Percentiles rank a stretch among this genome's conserved stretches.
These are phyloP conservation scores for Pao palembangensis DNA, from an alignment of 2,113 vertebrate genomes.

Conservation along the genomic window DNA sequence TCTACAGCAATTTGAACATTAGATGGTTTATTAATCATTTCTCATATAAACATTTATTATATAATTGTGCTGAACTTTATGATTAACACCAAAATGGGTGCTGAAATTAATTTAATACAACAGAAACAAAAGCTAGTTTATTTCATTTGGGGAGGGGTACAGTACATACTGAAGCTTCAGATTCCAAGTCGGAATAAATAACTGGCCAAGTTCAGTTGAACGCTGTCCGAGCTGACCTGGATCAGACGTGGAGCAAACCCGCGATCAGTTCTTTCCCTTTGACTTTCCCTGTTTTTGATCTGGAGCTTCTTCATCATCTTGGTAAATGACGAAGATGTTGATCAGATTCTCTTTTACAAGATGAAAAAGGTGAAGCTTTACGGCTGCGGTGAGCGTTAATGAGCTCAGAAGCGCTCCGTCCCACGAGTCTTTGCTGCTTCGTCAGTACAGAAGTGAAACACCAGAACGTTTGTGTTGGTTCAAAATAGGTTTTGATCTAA, in stretches of 20 bases:
- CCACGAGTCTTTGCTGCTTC: conserved; percentile 40
- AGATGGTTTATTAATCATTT: too few species aligned
- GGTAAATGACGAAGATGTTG: background rate
- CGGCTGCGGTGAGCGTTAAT: conserved; percentile 40
- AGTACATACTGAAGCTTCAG: conserved; percentile 71
- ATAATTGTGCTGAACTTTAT: too few species aligned
- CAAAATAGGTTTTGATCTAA: conserved; percentile 68
- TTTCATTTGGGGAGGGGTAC: conserved; percentile 74
- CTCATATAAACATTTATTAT: too few species aligned
- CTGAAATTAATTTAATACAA: too few species aligned
- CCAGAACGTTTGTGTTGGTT: conserved; percentile 50
- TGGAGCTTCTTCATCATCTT: conserved; percentile 56
- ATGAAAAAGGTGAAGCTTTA: conserved; percentile 43
- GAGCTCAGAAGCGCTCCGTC: conserved; percentile 12
- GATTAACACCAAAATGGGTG: too few species aligned
- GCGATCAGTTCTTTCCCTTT: too few species aligned
- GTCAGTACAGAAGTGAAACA: conserved; percentile 57
- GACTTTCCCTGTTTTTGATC: background rate
- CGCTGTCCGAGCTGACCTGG: background rate
- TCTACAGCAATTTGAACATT: too few species aligned
- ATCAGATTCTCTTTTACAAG: conserved; percentile 26
- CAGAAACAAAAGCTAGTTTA: conserved; percentile 1
- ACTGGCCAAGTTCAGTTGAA: conserved; percentile 55
- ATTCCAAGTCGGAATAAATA: conserved; percentile 77
- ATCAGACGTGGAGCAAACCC: too few species aligned